phyloP scores from a whole-genome alignment of 1,140 invertebrate species.

The Magallana gigas region DNA sequence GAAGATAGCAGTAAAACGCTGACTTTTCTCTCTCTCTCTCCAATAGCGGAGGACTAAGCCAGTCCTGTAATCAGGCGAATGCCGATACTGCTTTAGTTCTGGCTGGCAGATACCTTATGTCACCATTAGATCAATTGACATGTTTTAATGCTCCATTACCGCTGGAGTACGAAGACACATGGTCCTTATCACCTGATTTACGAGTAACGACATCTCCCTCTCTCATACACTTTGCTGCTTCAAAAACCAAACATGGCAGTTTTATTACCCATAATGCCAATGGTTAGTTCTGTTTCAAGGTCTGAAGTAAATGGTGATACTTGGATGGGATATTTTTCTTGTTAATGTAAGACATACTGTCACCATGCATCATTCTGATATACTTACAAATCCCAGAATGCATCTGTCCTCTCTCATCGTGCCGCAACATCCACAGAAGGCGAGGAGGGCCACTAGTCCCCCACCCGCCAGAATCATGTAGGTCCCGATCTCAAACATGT shows the following conservation, averaged over 20 bases:
- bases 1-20: background rate
- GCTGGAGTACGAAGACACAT: background rate
- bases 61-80: background rate
- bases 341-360: background rate
- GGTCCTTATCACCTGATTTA: background rate
- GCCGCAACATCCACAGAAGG: slow-evolving; percentile 77
- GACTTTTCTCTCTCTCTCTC: background rate
- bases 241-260: background rate
- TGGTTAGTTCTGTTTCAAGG: background rate
- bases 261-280: background rate
- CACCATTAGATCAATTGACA: slow-evolving; percentile 17
- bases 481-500: slow-evolving; percentile 74
- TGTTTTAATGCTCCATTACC: slow-evolving; percentile 37
- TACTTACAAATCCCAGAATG: slow-evolving; percentile 76
- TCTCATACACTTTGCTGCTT: background rate
- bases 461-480: slow-evolving; percentile 75
- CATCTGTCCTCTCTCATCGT: slow-evolving; percentile 76
- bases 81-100: background rate
- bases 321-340: background rate
- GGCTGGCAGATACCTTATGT: background rate
- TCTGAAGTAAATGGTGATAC: background rate
- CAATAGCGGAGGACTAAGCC: slow-evolving; percentile 4
- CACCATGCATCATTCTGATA: background rate
- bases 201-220: background rate
- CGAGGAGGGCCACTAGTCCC: slow-evolving; percentile 72